These are phyloP conservation scores for Atherinomorus stipes DNA, from an alignment of 2,113 vertebrate species.

Conservation along the genomic window DNA sequence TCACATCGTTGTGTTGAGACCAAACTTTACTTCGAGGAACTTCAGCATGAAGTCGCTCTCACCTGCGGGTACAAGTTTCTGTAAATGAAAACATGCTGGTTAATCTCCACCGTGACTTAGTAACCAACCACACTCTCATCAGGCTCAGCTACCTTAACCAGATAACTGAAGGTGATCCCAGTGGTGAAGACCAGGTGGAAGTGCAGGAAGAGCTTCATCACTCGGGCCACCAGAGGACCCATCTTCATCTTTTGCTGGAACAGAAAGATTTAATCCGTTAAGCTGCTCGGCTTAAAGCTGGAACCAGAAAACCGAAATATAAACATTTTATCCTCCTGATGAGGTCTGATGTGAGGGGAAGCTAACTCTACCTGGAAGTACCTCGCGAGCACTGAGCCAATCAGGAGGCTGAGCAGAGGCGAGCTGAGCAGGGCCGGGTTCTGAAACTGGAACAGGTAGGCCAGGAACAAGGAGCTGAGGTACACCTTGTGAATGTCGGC, in stretches of 20 bases:
- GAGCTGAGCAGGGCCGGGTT: slow-evolving; percentile 89
- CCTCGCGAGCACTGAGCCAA: slow-evolving; percentile 88
- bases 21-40: slow-evolving; percentile 94
- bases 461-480: slow-evolving; percentile 89
- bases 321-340: no score
- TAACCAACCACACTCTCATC: no score
- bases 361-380: slow-evolving; percentile 90
- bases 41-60: slow-evolving; percentile 90
- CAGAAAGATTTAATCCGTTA: slow-evolving; percentile 38
- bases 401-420: slow-evolving; percentile 91
- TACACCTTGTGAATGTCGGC: slow-evolving; percentile 93
- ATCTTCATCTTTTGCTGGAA: slow-evolving; percentile 91
- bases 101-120: background rate
- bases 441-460: slow-evolving; percentile 92
- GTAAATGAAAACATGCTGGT: slow-evolving; percentile 55
- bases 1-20: slow-evolving; percentile 94
- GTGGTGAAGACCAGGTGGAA: slow-evolving; percentile 91
- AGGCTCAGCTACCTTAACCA: slow-evolving; percentile 85
- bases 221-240: slow-evolving; percentile 86
- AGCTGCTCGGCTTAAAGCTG: no score
- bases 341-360: background rate
- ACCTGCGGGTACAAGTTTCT: slow-evolving; percentile 89
- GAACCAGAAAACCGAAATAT: no score
- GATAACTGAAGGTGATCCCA: slow-evolving; percentile 87
- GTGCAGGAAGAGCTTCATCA: slow-evolving; percentile 91